Evolutionary conservation across 2,888 invertebrate species (phyloP).

Genomic region (Cylloceria caligata): DNA sequence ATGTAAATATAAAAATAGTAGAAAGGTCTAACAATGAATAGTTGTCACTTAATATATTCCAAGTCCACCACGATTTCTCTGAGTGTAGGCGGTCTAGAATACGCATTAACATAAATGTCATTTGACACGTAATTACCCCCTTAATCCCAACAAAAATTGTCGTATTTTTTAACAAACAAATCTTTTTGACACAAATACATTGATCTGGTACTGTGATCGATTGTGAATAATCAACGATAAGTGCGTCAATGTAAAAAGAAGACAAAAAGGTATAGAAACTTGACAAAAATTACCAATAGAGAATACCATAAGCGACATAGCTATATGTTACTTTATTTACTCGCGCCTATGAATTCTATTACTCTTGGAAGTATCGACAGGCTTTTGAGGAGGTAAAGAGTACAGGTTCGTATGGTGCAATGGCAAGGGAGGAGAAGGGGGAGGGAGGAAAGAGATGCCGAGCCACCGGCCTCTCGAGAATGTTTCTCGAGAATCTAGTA

Average conservation of each 20-base stretch:
- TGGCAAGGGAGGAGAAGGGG: neutral
- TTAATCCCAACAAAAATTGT: too few species aligned
- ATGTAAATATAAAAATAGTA: too few species aligned
- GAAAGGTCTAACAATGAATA: too few species aligned
- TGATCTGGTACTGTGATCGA: neutral
- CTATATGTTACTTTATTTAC: neutral
- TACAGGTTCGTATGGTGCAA: neutral
- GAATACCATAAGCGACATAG: neutral
- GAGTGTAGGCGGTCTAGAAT: too few species aligned
- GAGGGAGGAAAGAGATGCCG: conserved; percentile 1
- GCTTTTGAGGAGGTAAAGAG: neutral
- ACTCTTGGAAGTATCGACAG: neutral
- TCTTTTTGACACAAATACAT: neutral
- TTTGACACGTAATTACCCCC: too few species aligned
- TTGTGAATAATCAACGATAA: neutral
- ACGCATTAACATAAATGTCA: too few species aligned
- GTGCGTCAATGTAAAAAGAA: neutral
- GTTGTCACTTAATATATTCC: too few species aligned
- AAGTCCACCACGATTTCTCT: too few species aligned
- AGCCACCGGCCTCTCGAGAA: conserved; percentile 31
- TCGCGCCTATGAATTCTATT: conserved; percentile 11
- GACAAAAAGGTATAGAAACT: neutral
- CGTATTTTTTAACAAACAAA: too few species aligned
- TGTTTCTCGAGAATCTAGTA: conserved; percentile 33
- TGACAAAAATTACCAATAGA: neutral